Conservation (phyloP, 2,113 vertebrate genomes). For the Progne subis region DNA sequence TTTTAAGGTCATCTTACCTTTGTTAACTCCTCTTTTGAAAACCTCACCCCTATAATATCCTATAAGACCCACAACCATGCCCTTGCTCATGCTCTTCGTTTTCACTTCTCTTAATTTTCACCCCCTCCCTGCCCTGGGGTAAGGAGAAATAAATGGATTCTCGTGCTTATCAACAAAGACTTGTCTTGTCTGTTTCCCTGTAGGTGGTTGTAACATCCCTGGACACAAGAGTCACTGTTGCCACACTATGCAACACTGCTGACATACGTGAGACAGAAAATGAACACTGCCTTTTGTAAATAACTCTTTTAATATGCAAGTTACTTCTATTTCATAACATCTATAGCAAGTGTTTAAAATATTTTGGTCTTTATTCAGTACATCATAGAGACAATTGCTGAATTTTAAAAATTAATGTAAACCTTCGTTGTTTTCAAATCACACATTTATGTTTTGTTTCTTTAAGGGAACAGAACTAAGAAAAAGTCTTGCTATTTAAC, state of each 20-base stretch:
- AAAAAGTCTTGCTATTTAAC: neutral
- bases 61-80: too few relatives aligned
- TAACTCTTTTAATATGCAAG: neutral
- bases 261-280: neutral
- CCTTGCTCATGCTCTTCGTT: too few relatives aligned
- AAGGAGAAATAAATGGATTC: too few relatives aligned
- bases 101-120: too few relatives aligned
- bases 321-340: slow-evolving; percentile 3
- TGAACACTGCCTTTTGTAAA: neutral
- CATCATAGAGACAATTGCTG: neutral
- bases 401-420: neutral
- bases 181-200: too few relatives aligned
- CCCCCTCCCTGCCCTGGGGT: too few relatives aligned
- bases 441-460: neutral
- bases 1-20: too few relatives aligned
- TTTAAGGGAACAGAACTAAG: neutral
- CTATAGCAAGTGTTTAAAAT: neutral
- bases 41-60: too few relatives aligned
- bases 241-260: neutral
- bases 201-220: too few relatives aligned
- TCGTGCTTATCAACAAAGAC: too few relatives aligned
- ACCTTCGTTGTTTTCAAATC: neutral
- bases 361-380: neutral
- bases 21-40: too few relatives aligned
- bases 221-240: too few relatives aligned